Evolutionary conservation across 2,888 invertebrate species (phyloP), one percentile per base, ranked within the genome.

Genomic region (Nemotelus nigrinus): DNA sequence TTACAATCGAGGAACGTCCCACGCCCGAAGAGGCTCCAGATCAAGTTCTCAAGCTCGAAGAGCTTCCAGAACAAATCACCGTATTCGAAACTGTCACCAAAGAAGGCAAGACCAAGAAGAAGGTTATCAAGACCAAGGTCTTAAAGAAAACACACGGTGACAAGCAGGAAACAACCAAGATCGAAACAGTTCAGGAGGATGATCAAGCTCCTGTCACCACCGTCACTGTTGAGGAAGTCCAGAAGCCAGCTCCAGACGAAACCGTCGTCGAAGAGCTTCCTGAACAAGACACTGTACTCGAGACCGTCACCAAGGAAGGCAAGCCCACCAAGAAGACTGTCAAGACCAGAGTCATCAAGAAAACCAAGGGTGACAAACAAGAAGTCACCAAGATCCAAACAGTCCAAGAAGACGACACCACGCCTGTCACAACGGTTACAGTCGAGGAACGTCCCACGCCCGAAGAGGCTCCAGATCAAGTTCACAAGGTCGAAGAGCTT

Each of bases 161-260:
- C 60, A 86, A 85, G 81, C 84, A 87, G 60, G 88, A 89, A 82
- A 82, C 87, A 10, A 89, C 88, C 0, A 86, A 88, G 85, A 88
- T 89, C 67, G 83, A 86, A 70, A 88, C 84, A 2, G 82, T 83
- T n/a, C 82, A 84, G 78, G 84, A 84, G 78, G 84, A 84, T 53
- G 82, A 81, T 5, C 82, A 84, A 76, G 78, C 82, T 25, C 25
- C 25, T 25, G 25, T 25, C 25, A 25, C 25, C 25, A 25, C 25
- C 25, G 25, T 25, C 25, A 25, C 25, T 1, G 25, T 25, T 25
- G 25, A 25, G 25, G 25, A 25, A 25, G 25, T 25, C 25, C 25
- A 25, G 25, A 25, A 25, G 25, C 25, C 25, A 25, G 1, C 25
- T 25, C 25, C 25, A 25, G 25, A 25, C 25, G 25, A 25, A 25